A percentile compares a stretch with the other conserved stretches of the same genome.
phyloP scores from a whole-genome alignment of 2,888 invertebrate genomes.

The Trissoscelio sp. region DNA sequence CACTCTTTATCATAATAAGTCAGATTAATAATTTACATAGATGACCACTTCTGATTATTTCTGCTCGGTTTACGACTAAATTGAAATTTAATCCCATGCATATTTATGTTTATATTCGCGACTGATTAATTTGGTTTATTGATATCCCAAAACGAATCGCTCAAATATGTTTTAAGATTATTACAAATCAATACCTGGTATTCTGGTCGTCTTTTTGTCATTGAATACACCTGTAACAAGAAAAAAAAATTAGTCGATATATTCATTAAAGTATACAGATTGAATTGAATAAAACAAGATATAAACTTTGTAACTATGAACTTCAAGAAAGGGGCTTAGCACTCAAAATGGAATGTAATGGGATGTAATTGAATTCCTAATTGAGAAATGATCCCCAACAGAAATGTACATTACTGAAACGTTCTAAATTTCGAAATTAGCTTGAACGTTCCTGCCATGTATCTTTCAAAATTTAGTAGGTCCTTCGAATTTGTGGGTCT shows the following conservation, averaged over 20 bases:
- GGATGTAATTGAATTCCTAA: slow-evolving; percentile 45
- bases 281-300: slow-evolving; percentile 7
- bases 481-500: neutral
- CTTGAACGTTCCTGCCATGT: neutral
- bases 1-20: slow-evolving; percentile 41
- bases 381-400: slow-evolving; percentile 42
- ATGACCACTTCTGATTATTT: slow-evolving; percentile 46
- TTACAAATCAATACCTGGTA: neutral
- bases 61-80: slow-evolving; percentile 34
- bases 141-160: neutral
- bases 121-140: slow-evolving; percentile 3
- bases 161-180: neutral
- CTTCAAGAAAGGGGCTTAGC: slow-evolving; percentile 20
- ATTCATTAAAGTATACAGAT: neutral
- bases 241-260: neutral
- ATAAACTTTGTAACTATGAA: slow-evolving; percentile 10
- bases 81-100: slow-evolving; percentile 32
- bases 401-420: slow-evolving; percentile 35
- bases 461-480: slow-evolving; percentile 27
- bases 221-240: slow-evolving; percentile 2
- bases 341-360: slow-evolving; percentile 36
- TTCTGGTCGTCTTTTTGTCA: too few species aligned
- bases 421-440: slow-evolving; percentile 34
- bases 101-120: slow-evolving; percentile 29
- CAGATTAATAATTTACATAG: slow-evolving; percentile 51